A percentile compares a stretch with the other conserved stretches of the same genome.
phyloP scores from a whole-genome alignment of 1,140 invertebrate genomes.

The Aphis craccivora region DNA sequence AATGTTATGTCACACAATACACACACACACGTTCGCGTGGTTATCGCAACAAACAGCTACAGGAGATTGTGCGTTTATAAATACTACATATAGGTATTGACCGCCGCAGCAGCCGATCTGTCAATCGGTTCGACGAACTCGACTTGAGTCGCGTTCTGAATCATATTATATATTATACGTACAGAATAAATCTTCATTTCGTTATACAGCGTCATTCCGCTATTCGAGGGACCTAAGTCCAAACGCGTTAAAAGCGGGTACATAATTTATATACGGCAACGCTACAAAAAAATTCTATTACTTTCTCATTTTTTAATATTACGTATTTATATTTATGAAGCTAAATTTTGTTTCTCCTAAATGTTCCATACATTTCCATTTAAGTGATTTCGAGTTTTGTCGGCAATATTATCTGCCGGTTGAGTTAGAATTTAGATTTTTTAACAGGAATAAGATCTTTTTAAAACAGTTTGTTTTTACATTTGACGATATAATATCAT shows the following conservation, averaged over 20 bases:
- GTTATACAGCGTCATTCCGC: not conserved
- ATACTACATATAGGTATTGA: not conserved
- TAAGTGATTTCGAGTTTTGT: no score
- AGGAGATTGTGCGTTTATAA: not conserved
- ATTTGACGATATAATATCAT: not conserved
- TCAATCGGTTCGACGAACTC: constrained; percentile 49
- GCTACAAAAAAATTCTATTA: no score
- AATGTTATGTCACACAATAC: constrained; percentile 37
- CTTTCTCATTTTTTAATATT: no score
- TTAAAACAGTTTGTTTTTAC: not conserved
- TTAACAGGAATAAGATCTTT: no score
- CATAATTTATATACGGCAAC: no score
- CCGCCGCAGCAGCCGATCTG: not conserved
- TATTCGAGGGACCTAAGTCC: no score
- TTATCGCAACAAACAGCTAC: not conserved
- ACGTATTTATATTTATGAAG: no score
- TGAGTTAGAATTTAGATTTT: no score
- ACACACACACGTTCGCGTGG: not conserved
- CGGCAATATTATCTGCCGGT: no score
- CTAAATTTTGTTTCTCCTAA: no score
- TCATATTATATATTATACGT: not conserved
- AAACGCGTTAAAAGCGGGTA: not conserved
- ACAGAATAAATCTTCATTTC: not conserved
- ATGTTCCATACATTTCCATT: no score
- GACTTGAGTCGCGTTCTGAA: not conserved